Percentiles rank a stretch among this genome's conserved stretches.
These are phyloP conservation scores for Agrotis clavis DNA, from an alignment of 2,888 invertebrate genomes.

Conservation along the genomic window DNA sequence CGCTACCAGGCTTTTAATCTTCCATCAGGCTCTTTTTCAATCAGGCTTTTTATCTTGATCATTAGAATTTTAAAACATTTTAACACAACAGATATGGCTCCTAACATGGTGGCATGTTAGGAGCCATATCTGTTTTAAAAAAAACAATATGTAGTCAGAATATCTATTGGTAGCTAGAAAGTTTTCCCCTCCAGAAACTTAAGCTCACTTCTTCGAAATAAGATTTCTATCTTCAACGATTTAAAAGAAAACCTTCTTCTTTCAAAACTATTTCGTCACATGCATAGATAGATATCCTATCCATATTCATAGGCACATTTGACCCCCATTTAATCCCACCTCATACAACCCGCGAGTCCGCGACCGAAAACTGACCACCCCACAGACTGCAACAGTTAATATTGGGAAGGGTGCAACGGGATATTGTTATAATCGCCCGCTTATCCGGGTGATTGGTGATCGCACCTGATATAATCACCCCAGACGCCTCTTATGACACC, in stretches of 20 bases:
- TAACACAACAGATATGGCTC: too few species aligned
- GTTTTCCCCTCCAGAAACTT: too few species aligned
- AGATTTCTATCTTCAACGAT: background rate
- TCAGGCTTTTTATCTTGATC: background rate
- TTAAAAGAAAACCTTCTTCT: background rate
- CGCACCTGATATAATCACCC: constrained; percentile 51
- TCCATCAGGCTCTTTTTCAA: background rate
- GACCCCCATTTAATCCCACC: constrained; percentile 31
- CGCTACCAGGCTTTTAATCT: background rate
- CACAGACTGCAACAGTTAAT: constrained; percentile 33
- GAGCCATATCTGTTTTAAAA: too few species aligned
- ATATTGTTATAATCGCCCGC: constrained; percentile 49
- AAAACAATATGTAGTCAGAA: too few species aligned
- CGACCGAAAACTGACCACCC: constrained; percentile 33
- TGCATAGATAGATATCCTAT: background rate
- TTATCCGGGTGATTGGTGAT: constrained; percentile 49
- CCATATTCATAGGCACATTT: background rate
- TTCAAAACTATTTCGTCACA: background rate
- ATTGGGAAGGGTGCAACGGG: constrained; percentile 43
- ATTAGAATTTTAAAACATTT: too few species aligned
- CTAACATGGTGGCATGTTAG: too few species aligned
- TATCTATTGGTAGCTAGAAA: background rate
- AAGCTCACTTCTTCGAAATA: background rate
- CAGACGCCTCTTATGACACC: constrained; percentile 43
- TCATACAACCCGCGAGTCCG: background rate